A percentile compares a stretch with the other conserved stretches of the same genome.
phyloP scores from a whole-genome alignment of 2,113 vertebrate species.

The Calypte anna region DNA sequence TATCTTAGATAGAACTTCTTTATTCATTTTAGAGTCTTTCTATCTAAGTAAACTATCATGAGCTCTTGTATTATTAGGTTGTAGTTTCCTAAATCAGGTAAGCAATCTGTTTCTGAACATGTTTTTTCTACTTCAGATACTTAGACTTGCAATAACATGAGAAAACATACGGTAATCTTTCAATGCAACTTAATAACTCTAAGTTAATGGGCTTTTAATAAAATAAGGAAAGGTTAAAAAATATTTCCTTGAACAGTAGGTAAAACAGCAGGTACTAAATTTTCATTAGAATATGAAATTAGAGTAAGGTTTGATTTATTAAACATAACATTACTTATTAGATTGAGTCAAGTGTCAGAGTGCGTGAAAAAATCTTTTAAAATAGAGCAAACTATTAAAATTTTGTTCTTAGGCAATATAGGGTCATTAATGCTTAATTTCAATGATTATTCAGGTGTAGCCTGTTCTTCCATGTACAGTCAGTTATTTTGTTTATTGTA shows the following conservation, averaged over 20 bases:
- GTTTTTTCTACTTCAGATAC: not conserved
- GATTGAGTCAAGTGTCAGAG: not conserved
- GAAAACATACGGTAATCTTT: not conserved
- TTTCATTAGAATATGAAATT: constrained; percentile 18
- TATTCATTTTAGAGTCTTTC: not conserved
- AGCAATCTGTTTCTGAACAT: not conserved
- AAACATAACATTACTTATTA: not conserved
- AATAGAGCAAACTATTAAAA: not conserved
- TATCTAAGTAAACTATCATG: not conserved
- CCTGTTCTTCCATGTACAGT: not conserved
- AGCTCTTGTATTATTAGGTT: not conserved
- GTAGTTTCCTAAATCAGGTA: not conserved
- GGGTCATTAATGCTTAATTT: not conserved
- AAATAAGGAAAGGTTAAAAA: not conserved
- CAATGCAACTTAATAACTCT: not conserved
- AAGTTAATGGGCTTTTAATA: not conserved
- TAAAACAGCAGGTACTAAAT: not conserved
- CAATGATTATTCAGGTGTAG: not conserved
- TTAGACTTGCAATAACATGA: not conserved
- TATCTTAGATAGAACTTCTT: not conserved
- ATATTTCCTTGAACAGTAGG: not conserved
- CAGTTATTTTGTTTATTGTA: not conserved
- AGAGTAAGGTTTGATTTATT: not conserved
- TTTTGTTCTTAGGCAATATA: not conserved
- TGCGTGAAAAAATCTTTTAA: not conserved